A percentile compares a stretch with the other conserved stretches of the same genome.
These are phyloP conservation scores for Sarcophaga peregrina DNA, from an alignment of 1,140 invertebrate genomes.

Conservation along the genomic window DNA sequence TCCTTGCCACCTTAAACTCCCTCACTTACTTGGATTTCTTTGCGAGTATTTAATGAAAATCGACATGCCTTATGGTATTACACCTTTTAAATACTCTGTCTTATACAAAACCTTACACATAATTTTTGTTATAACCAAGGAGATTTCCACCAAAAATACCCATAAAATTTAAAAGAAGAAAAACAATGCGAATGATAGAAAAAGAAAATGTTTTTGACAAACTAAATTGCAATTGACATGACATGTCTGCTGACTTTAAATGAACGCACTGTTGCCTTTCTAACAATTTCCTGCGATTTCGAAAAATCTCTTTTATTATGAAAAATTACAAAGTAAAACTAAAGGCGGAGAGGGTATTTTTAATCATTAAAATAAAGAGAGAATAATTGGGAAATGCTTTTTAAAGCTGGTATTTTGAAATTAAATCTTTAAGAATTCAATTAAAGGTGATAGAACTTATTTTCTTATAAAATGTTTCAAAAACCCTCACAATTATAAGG, in stretches of 20 bases:
- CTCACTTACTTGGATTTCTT: no score
- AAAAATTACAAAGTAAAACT: no score
- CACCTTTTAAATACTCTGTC: slow-evolving; percentile 36
- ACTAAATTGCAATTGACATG: slow-evolving; percentile 46
- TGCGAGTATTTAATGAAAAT: slow-evolving; percentile 44
- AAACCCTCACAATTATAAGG: no score
- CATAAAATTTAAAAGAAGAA: background rate
- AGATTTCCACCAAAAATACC: background rate
- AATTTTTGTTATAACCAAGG: background rate
- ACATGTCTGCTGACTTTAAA: slow-evolving; percentile 9
- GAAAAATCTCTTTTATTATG: no score
- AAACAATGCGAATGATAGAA: background rate
- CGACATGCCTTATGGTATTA: slow-evolving; percentile 44
- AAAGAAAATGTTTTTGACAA: slow-evolving; percentile 43
- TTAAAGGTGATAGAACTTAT: no score
- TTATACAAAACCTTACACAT: background rate
- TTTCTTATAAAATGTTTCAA: no score
- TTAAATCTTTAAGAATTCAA: no score
- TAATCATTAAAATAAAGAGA: background rate
- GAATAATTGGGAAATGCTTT: background rate
- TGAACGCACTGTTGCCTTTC: slow-evolving; percentile 16
- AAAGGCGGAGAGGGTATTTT: no score
- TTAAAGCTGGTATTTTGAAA: background rate
- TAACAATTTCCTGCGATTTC: background rate
- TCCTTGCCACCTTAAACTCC: no score